These are phyloP conservation scores for Steinernema khuongi DNA, from an alignment of 1,140 invertebrate genomes.

Conservation along the genomic window DNA sequence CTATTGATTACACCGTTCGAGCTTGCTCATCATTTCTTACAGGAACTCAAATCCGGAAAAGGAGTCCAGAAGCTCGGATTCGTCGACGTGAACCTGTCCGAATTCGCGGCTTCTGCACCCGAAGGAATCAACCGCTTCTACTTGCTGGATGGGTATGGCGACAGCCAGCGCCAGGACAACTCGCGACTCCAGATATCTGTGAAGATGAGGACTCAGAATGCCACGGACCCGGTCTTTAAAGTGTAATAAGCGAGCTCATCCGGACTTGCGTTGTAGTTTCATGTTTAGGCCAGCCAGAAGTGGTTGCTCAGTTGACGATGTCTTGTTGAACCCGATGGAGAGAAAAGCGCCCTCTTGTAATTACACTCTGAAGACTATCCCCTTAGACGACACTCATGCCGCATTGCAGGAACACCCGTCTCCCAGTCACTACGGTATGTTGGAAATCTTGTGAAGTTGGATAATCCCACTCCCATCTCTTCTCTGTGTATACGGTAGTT, in stretches of 20 bases:
- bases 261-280: background rate
- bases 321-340: constrained; percentile 28
- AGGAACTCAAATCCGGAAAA: constrained; percentile 78
- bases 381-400: background rate
- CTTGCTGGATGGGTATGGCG: constrained; percentile 86
- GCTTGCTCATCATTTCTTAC: constrained; percentile 39
- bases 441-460: too few relatives aligned
- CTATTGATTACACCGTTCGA: too few relatives aligned
- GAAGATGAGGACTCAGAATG: constrained; percentile 83
- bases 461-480: too few relatives aligned
- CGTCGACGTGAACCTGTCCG: constrained; percentile 88
- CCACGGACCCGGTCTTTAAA: constrained; percentile 87
- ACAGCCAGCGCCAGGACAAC: constrained; percentile 82
- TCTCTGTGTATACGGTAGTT: too few relatives aligned
- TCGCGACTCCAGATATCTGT: constrained; percentile 84
- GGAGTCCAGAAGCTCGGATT: constrained; percentile 92
- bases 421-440: constrained; percentile 6
- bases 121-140: constrained; percentile 70
- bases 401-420: background rate
- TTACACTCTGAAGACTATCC: background rate
- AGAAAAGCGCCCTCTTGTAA: constrained; percentile 24
- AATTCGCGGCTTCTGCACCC: constrained; percentile 86
- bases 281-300: constrained; percentile 1
- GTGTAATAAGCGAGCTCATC: too few relatives aligned
- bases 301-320: constrained; percentile 18